These are phyloP conservation scores for Thomomys bottae DNA, from an alignment of 2,113 vertebrate genomes.

Conservation along the genomic window DNA sequence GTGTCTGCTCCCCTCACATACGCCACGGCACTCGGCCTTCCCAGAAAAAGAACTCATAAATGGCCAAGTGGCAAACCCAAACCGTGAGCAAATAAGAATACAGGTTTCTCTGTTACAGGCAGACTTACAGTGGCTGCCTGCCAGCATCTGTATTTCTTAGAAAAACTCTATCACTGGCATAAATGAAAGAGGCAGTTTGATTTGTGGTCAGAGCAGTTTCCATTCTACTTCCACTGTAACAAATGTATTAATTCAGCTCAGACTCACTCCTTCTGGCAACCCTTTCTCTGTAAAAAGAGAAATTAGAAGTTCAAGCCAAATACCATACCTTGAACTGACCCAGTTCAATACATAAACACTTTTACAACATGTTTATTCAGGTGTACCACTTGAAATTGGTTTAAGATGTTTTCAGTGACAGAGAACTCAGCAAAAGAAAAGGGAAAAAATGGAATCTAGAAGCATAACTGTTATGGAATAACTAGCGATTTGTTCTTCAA, in stretches of 20 bases:
- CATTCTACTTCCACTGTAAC: conserved; percentile 91
- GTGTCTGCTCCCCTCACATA: too few species aligned
- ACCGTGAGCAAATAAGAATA: conserved; percentile 87
- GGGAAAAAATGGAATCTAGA: conserved; percentile 83
- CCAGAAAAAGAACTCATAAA: conserved; percentile 81
- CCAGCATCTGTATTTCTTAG: conserved; percentile 90
- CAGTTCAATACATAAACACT: conserved; percentile 93
- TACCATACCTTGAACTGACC: conserved; percentile 93
- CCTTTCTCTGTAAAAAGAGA: conserved; percentile 90
- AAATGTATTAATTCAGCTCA: conserved; percentile 94
- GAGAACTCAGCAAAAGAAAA: conserved; percentile 82
- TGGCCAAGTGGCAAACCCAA: conserved; percentile 80
- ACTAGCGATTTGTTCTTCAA: conserved; percentile 84
- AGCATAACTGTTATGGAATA: conserved; percentile 84
- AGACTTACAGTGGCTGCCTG: conserved; percentile 85
- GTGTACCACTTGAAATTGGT: conserved; percentile 92
- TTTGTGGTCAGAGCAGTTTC: conserved; percentile 90
- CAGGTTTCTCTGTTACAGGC: conserved; percentile 86
- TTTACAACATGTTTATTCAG: conserved; percentile 94
- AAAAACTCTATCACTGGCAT: conserved; percentile 89
- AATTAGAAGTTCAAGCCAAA: conserved; percentile 91
- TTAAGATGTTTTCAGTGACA: conserved; percentile 92
- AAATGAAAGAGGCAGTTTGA: conserved; percentile 92
- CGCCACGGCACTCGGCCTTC: conserved; percentile 44
- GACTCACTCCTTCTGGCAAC: conserved; percentile 91